A percentile compares a stretch with the other conserved stretches of the same genome.
Evolutionary conservation across 2,888 invertebrate species (phyloP).

Genomic region (Amiota communis): DNA sequence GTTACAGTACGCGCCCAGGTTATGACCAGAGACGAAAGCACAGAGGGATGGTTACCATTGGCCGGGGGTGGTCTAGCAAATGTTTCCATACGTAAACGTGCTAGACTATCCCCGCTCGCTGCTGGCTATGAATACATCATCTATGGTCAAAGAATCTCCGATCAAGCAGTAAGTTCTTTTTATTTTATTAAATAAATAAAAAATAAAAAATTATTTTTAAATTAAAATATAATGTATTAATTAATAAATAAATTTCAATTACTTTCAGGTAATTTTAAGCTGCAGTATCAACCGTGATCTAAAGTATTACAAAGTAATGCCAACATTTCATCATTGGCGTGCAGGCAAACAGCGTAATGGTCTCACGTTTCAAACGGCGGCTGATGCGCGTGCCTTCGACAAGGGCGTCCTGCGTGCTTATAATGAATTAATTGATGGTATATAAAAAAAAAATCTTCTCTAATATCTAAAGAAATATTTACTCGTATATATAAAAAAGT

Average conservation of each 20-base stretch:
- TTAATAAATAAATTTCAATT: slow-evolving; percentile 33
- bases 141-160: slow-evolving; percentile 92
- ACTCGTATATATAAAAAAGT: slow-evolving; percentile 6
- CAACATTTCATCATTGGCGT: slow-evolving; percentile 98
- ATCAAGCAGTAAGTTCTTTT: slow-evolving; percentile 84
- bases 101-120: slow-evolving; percentile 75
- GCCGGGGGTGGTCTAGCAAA: slow-evolving; percentile 95
- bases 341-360: slow-evolving; percentile 96
- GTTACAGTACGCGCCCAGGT: slow-evolving; percentile 99
- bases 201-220: neutral
- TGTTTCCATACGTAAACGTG: slow-evolving; percentile 89
- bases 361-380: slow-evolving; percentile 95
- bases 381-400: slow-evolving; percentile 94
- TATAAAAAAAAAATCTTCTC: slow-evolving; percentile 8
- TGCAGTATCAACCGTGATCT: slow-evolving; percentile 97
- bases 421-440: slow-evolving; percentile 93
- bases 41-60: slow-evolving; percentile 95
- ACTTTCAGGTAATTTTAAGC: slow-evolving; percentile 87
- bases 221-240: neutral
- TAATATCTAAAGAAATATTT: neutral
- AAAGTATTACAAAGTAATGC: slow-evolving; percentile 97
- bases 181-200: neutral
- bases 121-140: slow-evolving; percentile 91
- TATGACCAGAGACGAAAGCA: slow-evolving; percentile 98
- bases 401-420: slow-evolving; percentile 91